Evolutionary conservation across 2,797 vertebrate genomes (phyloP), one percentile per base, ranked within the genome.

Genomic region (Microctenopoma lineatum): DNA sequence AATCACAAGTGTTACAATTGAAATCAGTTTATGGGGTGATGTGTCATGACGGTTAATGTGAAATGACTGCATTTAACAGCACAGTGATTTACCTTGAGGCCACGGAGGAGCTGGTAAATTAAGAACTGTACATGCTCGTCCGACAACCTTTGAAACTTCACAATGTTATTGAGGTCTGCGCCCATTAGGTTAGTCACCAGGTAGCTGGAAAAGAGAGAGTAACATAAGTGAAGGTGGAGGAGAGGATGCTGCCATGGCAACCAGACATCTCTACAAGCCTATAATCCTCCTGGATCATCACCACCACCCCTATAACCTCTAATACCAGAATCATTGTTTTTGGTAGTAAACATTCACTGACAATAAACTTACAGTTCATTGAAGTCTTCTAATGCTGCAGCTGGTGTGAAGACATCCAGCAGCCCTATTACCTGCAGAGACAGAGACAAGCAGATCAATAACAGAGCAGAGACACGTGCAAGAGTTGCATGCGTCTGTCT

Each of bases 151-250:
- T 99, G 98, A 88, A 98, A 99, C 84, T 98, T 99, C 42, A 99
- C 97, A 8, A 99, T 99, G 87, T 98, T 99, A 87, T 97, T 99
- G 75, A 99, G 94, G 89, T 99, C 97, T 8, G 98, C 97, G 1
- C 97, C 98, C 98, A 99, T 99, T 88, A 99, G 94, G 86, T 98
- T 97, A 48, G 98, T 98, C 90, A 99, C 98, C 73, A 99, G 94
- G 83, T 99, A 99, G 60, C 98, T 99, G 92, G 69, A 65, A 68
- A 66, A 67, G 4, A 50, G 39, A 64, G 25, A 79, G 39, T 0
- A 21, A 18, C 21, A 44, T 41, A 32, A 32, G 3, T 46, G 38
- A 58, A 55, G 26, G 21, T 10, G 34, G 42, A 70, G 41, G 70
- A 51, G 68, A 65, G 52, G 38, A 59, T 50, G 52, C 29, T 36